Conservation (phyloP, 2,888 invertebrate genomes). For the Germaria angustata region DNA sequence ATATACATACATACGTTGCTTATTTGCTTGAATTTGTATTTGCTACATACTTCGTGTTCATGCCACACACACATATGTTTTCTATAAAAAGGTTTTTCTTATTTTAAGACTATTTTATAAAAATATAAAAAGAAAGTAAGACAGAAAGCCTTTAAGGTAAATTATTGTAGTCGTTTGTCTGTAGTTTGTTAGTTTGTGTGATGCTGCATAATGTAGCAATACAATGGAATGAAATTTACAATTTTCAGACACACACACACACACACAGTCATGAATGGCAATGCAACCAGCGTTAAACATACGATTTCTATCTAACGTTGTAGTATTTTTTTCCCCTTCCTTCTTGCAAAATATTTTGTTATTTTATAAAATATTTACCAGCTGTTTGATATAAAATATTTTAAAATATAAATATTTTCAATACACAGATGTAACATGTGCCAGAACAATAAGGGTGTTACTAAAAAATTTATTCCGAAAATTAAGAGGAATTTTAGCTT, state of each 20-base stretch:
- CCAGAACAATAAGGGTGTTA: background rate
- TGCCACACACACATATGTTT: conserved; percentile 16
- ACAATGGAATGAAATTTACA: conserved; percentile 18
- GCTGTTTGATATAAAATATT: conserved; percentile 40
- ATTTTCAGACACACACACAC: conserved; percentile 32
- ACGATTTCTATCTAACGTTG: conserved; percentile 12
- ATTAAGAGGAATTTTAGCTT: too few relatives aligned
- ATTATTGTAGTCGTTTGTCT: conserved; percentile 33
- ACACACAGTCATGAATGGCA: conserved; percentile 11
- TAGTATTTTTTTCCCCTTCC: background rate
- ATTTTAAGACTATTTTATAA: background rate
- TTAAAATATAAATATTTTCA: conserved; percentile 38
- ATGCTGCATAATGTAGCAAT: background rate
- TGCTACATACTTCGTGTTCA: background rate
- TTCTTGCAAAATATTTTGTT: conserved; percentile 11
- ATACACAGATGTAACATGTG: conserved; percentile 6
- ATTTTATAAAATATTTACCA: conserved; percentile 45
- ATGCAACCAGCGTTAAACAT: conserved; percentile 24
- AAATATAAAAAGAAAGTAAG: background rate
- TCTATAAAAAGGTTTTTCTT: background rate
- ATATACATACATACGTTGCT: background rate
- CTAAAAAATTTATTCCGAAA: too few relatives aligned
- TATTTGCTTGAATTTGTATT: conserved; percentile 10
- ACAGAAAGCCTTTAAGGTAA: conserved; percentile 50
- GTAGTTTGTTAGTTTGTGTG: background rate